Percentiles rank a stretch among this genome's conserved stretches.
These are phyloP conservation scores for Upupa epops DNA, from an alignment of 2,113 vertebrate species.

Conservation along the genomic window DNA sequence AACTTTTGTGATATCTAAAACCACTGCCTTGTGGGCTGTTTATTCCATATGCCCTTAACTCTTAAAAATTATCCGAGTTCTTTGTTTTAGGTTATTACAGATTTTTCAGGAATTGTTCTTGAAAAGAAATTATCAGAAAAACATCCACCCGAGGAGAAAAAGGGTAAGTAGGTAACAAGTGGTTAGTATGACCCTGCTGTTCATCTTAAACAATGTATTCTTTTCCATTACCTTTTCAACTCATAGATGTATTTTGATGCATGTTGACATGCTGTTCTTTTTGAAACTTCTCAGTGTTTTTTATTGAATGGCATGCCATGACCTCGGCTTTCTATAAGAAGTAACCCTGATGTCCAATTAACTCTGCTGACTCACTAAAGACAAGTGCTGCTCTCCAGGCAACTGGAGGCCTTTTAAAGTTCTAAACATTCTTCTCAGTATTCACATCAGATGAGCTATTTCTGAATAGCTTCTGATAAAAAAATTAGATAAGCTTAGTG, in stretches of 20 bases:
- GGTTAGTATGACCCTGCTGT: neutral
- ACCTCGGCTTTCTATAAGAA: neutral
- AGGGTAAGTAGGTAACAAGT: slow-evolving; percentile 50
- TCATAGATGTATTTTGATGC: neutral
- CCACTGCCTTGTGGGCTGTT: neutral
- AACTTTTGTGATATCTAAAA: neutral
- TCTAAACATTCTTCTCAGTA: neutral
- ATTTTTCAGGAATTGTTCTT: slow-evolving; percentile 80
- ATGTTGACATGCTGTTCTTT: neutral
- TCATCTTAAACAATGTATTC: neutral
- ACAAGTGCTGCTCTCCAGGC: neutral
- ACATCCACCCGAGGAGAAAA: slow-evolving; percentile 43
- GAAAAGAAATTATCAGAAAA: slow-evolving; percentile 67
- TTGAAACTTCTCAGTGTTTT: neutral
- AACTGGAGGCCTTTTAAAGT: slow-evolving; percentile 4
- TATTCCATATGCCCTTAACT: neutral
- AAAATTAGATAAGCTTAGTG: neutral
- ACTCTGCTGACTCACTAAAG: neutral
- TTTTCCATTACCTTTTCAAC: neutral
- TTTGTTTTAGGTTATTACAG: slow-evolving; percentile 76
- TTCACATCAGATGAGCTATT: slow-evolving; percentile 20
- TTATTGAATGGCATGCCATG: neutral
- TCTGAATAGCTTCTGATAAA: slow-evolving; percentile 9
- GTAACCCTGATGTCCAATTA: neutral
- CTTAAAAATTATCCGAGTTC: neutral